These are phyloP conservation scores for Otolemur garnettii DNA, from an alignment of 2,113 vertebrate species.

Conservation along the genomic window DNA sequence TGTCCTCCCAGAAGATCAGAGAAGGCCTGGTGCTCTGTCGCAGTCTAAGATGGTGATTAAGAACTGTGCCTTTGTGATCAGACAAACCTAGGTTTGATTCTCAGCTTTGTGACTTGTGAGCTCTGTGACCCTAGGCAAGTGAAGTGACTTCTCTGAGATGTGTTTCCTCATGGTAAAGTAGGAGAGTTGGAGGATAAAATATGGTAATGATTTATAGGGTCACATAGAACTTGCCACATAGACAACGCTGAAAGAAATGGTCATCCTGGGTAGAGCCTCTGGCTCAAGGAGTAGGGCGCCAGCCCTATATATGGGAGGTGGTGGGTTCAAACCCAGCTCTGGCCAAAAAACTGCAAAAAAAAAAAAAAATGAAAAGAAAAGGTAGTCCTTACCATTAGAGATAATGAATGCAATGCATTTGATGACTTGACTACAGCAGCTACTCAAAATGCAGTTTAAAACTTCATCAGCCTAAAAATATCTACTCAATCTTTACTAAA, in stretches of 20 bases:
- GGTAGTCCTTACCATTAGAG: not conserved
- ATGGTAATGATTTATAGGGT: not conserved
- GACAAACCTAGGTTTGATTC: not conserved
- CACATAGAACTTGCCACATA: not conserved
- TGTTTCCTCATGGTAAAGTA: constrained; percentile 26
- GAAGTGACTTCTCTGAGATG: not conserved
- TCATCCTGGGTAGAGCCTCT: not conserved
- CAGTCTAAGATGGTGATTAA: not conserved
- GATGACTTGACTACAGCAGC: not conserved
- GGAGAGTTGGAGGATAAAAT: not conserved
- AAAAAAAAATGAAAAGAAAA: not conserved
- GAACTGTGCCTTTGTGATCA: not conserved
- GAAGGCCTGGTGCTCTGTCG: not conserved
- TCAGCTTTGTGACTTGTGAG: not conserved
- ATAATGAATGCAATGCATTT: not conserved
- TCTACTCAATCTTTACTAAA: not conserved
- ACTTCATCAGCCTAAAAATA: constrained; percentile 38
- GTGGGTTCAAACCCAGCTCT: no score
- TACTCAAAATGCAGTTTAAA: constrained; percentile 4
- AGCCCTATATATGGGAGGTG: no score
- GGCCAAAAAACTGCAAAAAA: no score
- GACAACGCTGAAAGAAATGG: not conserved
- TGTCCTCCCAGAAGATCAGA: not conserved
- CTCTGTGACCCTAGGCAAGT: not conserved
- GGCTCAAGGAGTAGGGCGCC: no score